A percentile compares a stretch with the other conserved stretches of the same genome.
These are phyloP conservation scores for Zaprionus camerounensis DNA, from an alignment of 1,140 invertebrate species.

Conservation along the genomic window DNA sequence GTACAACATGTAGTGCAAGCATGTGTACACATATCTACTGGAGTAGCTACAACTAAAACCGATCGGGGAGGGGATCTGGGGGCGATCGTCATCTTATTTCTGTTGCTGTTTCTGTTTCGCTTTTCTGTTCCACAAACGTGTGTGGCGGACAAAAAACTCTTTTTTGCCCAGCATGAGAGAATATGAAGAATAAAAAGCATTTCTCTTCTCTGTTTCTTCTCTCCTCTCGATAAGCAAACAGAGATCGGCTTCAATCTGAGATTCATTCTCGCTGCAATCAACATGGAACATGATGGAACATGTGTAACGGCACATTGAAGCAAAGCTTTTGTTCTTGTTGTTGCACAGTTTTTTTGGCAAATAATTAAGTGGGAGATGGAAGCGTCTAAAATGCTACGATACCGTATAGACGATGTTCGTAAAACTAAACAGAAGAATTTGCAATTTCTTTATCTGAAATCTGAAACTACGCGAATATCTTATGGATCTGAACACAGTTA, in stretches of 20 bases:
- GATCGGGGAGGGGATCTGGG: neutral
- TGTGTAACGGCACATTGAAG: conserved; percentile 41
- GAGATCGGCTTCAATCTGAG: conserved; percentile 25
- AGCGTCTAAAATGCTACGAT: too few species aligned
- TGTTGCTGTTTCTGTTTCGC: neutral
- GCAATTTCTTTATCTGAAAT: neutral
- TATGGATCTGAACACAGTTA: conserved; percentile 17
- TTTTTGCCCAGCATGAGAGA: conserved; percentile 11
- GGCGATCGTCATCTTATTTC: neutral
- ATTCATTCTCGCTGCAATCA: conserved; percentile 23
- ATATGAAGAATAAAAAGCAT: neutral
- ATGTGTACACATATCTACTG: conserved; percentile 20
- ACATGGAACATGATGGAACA: conserved; percentile 39
- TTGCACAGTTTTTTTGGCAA: conserved; percentile 11
- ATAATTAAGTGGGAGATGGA: too few species aligned
- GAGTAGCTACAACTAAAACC: neutral
- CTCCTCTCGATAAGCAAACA: conserved; percentile 20
- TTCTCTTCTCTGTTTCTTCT: neutral
- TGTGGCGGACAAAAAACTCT: conserved; percentile 13
- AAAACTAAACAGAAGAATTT: neutral
- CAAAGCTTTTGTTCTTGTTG: neutral
- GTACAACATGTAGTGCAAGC: neutral
- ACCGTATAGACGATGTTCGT: too few species aligned
- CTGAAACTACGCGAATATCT: neutral
- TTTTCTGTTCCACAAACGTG: conserved; percentile 16